Base-by-base conservation (phyloP, 2,888 invertebrate genomes). In the Ennomos fuscantarius region DNA sequence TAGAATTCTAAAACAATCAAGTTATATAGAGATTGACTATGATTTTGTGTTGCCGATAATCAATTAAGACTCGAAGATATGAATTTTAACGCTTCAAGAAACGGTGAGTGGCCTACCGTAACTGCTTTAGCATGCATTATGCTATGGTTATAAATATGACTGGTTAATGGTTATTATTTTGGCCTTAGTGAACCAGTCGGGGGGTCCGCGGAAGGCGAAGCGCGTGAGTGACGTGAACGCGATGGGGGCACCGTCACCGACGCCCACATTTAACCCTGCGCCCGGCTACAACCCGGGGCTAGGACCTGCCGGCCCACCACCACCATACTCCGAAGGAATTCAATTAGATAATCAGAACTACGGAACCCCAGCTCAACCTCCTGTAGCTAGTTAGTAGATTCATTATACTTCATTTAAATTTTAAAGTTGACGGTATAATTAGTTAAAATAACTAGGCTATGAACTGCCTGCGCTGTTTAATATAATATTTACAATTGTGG, bases 181-280 rank as follows among this genome's bases (percentile, higher is more conserved):
- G 49, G 59, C 82, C 81, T 9, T 62, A 90, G 91, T 90, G 63
- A 81, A 81, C 31, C 84, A 79, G 42, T 62, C 79, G 8, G 85
- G 89, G 8, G 91, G 89, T 32, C 82, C 87, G 42, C 89, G 94
- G 46, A 94, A 94, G 84, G 88, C 93, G 1, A 95, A 95, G 81
- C 89, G 95, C 45, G 95, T 95, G 10, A 95, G 94, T 73, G 95
- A 95, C 87, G 93, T 95, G 8, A 93, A 93, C 55, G 94, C 95
- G 0, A 93, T 95, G 94, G 95, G 94, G n/a, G 92, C 80, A 5
- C 92, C 93, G 9, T 82, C 89, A 0, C 89, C 93, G 8, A 62
- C 82, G 5, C 83, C 87, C 0, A 73, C 76, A 1, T 90, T 75
- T 62, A 79, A 64, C 55, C 87, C 93, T 6, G 64, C 82, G 2